Evolutionary conservation across 2,888 invertebrate genomes (phyloP).

Genomic region (Microplitis manilae): DNA sequence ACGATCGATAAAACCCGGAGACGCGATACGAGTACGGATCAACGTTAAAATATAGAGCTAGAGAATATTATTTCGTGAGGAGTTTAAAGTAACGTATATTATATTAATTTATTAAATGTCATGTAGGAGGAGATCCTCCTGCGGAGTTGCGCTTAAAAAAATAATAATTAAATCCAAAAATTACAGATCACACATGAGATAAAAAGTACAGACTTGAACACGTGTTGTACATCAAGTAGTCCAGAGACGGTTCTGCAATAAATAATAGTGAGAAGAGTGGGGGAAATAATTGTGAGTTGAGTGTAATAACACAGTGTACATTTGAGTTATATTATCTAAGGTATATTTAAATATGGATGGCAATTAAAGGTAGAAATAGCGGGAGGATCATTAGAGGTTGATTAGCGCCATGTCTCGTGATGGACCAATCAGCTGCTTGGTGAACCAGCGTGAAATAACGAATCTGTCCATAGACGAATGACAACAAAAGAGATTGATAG

Average conservation of each 20-base stretch:
- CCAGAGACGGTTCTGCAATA: not conserved
- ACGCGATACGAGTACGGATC: constrained; percentile 12
- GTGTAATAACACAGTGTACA: no score
- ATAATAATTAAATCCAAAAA: no score
- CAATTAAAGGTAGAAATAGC: constrained; percentile 33
- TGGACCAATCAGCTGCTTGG: constrained; percentile 68
- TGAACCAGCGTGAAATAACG: constrained; percentile 62
- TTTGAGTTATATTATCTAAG: no score
- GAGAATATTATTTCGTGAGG: constrained; percentile 1
- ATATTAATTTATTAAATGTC: not conserved
- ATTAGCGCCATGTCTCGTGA: constrained; percentile 56
- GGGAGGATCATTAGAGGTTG: constrained; percentile 46
- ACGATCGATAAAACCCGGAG: constrained; percentile 32
- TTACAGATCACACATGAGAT: no score
- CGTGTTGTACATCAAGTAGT: no score
- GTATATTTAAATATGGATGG: constrained; percentile 40
- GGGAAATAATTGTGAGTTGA: not conserved
- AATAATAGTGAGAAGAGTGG: constrained; percentile 65
- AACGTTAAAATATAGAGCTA: constrained; percentile 19
- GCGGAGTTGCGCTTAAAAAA: no score
- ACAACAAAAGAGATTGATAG: constrained; percentile 70
- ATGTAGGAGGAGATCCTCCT: no score
- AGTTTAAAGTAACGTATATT: not conserved
- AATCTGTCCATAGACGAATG: constrained; percentile 67
- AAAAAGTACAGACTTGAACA: no score